phyloP scores from a whole-genome alignment of 2,113 vertebrate species.

The Gorsachius goisagi region DNA sequence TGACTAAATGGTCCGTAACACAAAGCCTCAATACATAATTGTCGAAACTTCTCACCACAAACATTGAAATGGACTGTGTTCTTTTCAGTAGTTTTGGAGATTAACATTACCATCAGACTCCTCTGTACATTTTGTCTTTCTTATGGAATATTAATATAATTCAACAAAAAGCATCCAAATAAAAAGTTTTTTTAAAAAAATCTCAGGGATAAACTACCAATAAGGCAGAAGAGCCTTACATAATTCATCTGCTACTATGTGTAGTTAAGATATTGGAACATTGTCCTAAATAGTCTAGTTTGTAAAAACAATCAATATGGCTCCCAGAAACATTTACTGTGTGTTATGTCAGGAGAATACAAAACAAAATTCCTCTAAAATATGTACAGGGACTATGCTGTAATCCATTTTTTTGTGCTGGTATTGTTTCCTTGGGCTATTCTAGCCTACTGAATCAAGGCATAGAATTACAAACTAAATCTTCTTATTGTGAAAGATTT shows the following conservation, averaged over 20 bases:
- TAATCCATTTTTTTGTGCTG: neutral
- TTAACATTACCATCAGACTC: neutral
- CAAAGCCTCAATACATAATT: constrained; percentile 7
- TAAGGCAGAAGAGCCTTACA: neutral
- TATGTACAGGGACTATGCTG: neutral
- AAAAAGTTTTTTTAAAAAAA: neutral
- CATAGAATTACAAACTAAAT: neutral
- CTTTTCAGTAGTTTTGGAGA: neutral
- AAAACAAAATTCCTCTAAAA: neutral
- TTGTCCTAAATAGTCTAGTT: neutral
- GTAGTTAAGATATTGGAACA: neutral
- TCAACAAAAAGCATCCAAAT: neutral
- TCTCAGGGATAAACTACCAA: neutral
- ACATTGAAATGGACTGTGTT: neutral
- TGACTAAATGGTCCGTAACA: constrained; percentile 12
- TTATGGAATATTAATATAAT: constrained; percentile 10
- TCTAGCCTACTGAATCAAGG: neutral
- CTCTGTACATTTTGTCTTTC: neutral
- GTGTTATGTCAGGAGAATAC: neutral
- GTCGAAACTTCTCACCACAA: constrained; percentile 19
- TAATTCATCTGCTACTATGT: neutral
- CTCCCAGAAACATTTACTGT: neutral
- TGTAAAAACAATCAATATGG: neutral
- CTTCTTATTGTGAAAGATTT: neutral
- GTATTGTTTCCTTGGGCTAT: neutral